These are phyloP conservation scores for Hycleus phaleratus DNA, from an alignment of 1,140 invertebrate species.

Conservation along the genomic window DNA sequence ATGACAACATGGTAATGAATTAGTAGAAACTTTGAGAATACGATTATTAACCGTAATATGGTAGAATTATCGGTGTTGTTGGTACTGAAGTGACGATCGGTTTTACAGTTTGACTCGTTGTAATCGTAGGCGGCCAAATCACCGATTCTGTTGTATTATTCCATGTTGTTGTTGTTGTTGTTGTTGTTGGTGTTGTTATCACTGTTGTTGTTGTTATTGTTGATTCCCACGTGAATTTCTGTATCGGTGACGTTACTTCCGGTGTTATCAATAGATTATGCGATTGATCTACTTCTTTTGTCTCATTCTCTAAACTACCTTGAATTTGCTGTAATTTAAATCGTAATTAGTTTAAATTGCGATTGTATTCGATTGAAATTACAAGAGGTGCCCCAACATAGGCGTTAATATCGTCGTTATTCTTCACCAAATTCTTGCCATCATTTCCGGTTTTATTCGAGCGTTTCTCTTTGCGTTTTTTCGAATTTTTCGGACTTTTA, in stretches of 20 bases:
- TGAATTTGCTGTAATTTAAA: slow-evolving; percentile 24
- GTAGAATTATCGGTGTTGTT: slow-evolving; percentile 26
- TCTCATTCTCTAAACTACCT: background rate
- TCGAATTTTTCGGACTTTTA: slow-evolving; percentile 21
- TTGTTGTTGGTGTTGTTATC: background rate
- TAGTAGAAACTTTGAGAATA: background rate
- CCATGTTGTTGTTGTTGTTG: background rate
- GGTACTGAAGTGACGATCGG: slow-evolving; percentile 29
- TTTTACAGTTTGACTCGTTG: slow-evolving; percentile 17
- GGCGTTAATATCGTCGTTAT: slow-evolving; percentile 14
- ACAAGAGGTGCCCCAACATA: slow-evolving; percentile 34
- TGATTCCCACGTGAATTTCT: background rate
- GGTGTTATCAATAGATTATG: slow-evolving; percentile 5
- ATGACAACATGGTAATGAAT: background rate
- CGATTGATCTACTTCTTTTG: background rate
- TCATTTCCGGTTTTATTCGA: slow-evolving; percentile 19
- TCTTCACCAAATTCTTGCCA: slow-evolving; percentile 6
- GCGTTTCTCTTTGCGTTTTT: slow-evolving; percentile 30
- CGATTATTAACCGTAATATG: slow-evolving; percentile 26
- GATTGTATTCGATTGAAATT: slow-evolving; percentile 1
- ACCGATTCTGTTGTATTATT: slow-evolving; percentile 12
- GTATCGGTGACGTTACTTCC: background rate
- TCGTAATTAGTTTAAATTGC: background rate
- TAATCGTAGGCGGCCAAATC: slow-evolving; percentile 21
- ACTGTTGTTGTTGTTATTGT: background rate